Base-by-base conservation (phyloP, 1,140 invertebrate genomes). In the Leptonema lineaticorne region DNA sequence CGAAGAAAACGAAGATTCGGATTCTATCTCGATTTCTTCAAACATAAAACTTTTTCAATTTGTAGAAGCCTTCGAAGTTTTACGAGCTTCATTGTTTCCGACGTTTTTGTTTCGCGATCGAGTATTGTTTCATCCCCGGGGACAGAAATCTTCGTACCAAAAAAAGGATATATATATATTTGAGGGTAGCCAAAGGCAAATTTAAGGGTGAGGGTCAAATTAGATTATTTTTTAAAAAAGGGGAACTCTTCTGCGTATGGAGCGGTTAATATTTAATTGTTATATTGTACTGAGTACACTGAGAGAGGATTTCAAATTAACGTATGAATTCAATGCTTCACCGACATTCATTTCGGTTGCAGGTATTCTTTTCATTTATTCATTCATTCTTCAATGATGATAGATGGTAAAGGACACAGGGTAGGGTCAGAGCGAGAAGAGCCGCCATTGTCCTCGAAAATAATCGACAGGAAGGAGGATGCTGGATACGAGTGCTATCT, bases 381-480 rank as follows among this genome's bases (percentile, higher is more conserved):
- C 64, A 18, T 29, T 24, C 48, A 56, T 66, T 66, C 64, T 57
- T 64, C 62, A 64, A 48, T 41, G 27, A 57, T 57, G 57, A 66
- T 66, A 41, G 30, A 62, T 45, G 20, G 5, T 14, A 24, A 48
- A 20, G 46, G 27, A 16, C 11, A 16, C 16, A 41, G 37, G 37
- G 37, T 9, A 58, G 56, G 29, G 30, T 37, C 62, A 50, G 26
- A 41, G 63, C 53, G 63, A 64, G 64, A 56, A 56, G 50, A 53
- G 28, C 62, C 16, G 62, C 30, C 16, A 64, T 64, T 64, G 62
- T 64, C 26, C 6, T 9, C 24, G 22, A 33, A 22, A 50, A 64
- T 30, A 64, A 64, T 64, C 62, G 62, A 65, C 70, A 72, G 70
- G 70, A 72, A 72, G 70, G 63, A 72, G 70, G 70, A 68, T 67